Evolutionary conservation across 2,888 invertebrate species (phyloP).

Genomic region (Arrhopalites spinosus): DNA sequence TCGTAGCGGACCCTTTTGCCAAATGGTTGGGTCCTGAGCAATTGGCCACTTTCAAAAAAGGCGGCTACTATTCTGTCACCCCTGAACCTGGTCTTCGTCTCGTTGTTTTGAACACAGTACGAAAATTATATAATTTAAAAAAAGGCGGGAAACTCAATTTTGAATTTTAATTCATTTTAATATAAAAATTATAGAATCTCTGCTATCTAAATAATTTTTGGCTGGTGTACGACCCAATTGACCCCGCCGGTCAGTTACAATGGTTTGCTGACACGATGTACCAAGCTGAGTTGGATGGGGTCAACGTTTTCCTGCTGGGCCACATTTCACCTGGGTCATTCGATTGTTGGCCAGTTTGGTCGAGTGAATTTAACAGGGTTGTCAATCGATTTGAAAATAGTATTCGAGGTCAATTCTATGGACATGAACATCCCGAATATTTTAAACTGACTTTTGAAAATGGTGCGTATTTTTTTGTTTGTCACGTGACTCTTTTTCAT

Average conservation of each 20-base stretch:
- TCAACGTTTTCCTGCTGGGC: conserved; percentile 79
- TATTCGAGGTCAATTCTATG: conserved; percentile 71
- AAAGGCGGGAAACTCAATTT: too few relatives aligned
- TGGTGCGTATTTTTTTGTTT: too few relatives aligned
- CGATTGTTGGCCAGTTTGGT: conserved; percentile 58
- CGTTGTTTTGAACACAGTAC: conserved; percentile 77
- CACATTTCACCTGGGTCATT: conserved; percentile 78
- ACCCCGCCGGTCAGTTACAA: conserved; percentile 67
- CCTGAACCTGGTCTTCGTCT: conserved; percentile 72
- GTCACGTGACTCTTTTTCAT: too few relatives aligned
- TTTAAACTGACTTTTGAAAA: too few relatives aligned
- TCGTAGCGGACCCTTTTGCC: conserved; percentile 65
- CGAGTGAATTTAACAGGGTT: conserved; percentile 42
- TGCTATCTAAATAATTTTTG: conserved; percentile 76
- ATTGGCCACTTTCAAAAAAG: conserved; percentile 65
- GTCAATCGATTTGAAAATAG: conserved; percentile 49
- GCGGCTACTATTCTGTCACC: conserved; percentile 77
- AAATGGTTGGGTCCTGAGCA: conserved; percentile 66
- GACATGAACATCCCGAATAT: conserved; percentile 63
- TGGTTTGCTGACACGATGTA: conserved; percentile 70
- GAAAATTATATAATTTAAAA: too few relatives aligned
- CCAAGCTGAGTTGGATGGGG: conserved; percentile 73
- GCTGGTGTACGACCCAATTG: conserved; percentile 72
- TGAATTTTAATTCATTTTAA: too few relatives aligned
- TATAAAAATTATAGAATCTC: too few relatives aligned